phyloP scores from a whole-genome alignment of 2,797 vertebrate species.

The Myiotriccus ornatus region DNA sequence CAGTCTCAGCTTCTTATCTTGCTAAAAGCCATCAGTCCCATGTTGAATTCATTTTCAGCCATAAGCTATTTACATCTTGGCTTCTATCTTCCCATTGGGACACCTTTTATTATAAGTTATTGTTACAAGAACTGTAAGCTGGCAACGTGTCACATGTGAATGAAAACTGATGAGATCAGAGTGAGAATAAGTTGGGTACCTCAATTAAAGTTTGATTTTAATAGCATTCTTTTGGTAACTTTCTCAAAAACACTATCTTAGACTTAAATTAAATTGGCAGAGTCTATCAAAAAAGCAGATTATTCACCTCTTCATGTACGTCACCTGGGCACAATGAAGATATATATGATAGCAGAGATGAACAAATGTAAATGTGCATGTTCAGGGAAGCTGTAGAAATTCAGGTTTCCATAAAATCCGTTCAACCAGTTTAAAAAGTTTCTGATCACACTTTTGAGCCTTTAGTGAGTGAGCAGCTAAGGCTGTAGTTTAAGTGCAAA shows the following conservation, averaged over 20 bases:
- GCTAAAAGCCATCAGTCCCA: not conserved
- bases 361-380: not conserved
- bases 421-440: not conserved
- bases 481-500: not conserved
- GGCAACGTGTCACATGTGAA: not conserved
- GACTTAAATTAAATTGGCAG: not conserved
- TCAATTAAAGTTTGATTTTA: constrained; percentile 26
- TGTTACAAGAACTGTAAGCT: constrained; percentile 15
- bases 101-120: constrained; percentile 37
- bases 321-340: not conserved
- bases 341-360: not conserved
- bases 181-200: not conserved
- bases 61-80: constrained; percentile 12
- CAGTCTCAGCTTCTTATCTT: not conserved
- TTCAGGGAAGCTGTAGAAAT: not conserved
- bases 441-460: not conserved
- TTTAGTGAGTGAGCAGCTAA: not conserved
- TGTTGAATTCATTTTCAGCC: constrained; percentile 32
- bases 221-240: not conserved
- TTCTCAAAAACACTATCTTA: constrained; percentile 11
- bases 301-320: not conserved
- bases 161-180: constrained; percentile 31
- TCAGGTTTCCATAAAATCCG: not conserved
- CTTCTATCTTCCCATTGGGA: constrained; percentile 35
- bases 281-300: not conserved